Evolutionary conservation across 2,113 vertebrate species (phyloP).

Genomic region (Cisticola juncidis): DNA sequence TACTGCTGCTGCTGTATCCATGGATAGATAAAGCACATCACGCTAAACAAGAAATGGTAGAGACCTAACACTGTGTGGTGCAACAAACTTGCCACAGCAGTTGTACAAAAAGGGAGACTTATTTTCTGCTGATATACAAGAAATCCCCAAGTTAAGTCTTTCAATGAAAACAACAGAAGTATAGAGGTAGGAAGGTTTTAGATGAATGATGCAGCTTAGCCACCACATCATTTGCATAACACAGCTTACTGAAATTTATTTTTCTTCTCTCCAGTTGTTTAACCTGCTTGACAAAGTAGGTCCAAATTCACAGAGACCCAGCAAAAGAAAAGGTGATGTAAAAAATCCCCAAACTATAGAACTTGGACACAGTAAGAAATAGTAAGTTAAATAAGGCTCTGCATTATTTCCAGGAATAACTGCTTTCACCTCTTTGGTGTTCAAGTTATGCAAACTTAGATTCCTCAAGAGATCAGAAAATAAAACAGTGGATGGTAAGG

Average conservation of each 20-base stretch:
- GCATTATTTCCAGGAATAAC: neutral
- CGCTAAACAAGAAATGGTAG: neutral
- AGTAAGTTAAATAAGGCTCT: neutral
- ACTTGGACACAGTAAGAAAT: neutral
- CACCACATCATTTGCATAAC: neutral
- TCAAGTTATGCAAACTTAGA: neutral
- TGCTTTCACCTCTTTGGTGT: neutral
- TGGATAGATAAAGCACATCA: accelerated
- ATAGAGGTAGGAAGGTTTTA: neutral
- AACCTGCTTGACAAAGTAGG: neutral
- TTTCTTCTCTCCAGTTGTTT: neutral
- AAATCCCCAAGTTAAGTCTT: neutral
- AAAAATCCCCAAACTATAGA: neutral
- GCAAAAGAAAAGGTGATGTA: neutral
- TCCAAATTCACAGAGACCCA: neutral
- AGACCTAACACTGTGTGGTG: neutral
- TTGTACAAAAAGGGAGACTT: neutral
- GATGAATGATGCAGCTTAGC: neutral
- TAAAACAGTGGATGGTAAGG: neutral
- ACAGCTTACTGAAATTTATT: neutral
- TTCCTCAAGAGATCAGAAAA: neutral
- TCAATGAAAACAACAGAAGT: neutral
- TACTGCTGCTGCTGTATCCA: neutral
- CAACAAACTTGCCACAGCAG: neutral
- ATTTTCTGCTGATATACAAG: neutral